Percentiles rank a stretch among this genome's conserved stretches.
Evolutionary conservation across 2,888 invertebrate species (phyloP).

Genomic region (Zonitis immaculata): DNA sequence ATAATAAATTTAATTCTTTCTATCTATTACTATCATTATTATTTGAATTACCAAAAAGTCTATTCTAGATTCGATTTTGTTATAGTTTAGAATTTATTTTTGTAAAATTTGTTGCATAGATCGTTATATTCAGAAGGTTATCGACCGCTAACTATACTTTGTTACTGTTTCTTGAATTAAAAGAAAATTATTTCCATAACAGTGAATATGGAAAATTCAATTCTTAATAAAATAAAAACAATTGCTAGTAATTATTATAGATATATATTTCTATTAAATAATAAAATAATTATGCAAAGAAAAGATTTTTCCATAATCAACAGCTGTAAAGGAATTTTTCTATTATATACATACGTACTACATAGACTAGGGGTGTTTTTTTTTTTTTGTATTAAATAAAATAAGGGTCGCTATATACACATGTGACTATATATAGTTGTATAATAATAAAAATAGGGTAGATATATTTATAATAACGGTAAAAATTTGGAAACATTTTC

Average conservation of each 20-base stretch:
- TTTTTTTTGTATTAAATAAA: no score
- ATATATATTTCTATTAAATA: no score
- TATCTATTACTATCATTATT: no score
- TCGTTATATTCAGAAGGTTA: conserved; percentile 7
- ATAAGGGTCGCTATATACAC: not conserved
- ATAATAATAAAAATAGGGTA: no score
- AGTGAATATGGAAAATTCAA: not conserved
- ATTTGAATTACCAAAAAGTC: not conserved
- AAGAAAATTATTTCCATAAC: conserved; percentile 10
- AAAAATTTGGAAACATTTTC: no score
- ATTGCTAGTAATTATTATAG: no score
- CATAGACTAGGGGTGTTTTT: not conserved
- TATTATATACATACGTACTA: not conserved
- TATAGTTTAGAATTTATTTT: conserved; percentile 12
- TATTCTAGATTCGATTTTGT: not conserved
- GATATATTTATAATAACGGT: no score
- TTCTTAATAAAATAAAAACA: no score
- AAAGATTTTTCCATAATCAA: not conserved
- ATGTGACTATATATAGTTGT: not conserved
- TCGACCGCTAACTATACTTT: conserved; percentile 18
- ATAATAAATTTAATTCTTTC: not conserved
- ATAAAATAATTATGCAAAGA: no score
- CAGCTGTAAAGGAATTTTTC: not conserved
- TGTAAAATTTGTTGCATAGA: not conserved
- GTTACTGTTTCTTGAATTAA: conserved; percentile 13